Conservation (phyloP, 2,888 invertebrate species). For the Polymixis lichenea region DNA sequence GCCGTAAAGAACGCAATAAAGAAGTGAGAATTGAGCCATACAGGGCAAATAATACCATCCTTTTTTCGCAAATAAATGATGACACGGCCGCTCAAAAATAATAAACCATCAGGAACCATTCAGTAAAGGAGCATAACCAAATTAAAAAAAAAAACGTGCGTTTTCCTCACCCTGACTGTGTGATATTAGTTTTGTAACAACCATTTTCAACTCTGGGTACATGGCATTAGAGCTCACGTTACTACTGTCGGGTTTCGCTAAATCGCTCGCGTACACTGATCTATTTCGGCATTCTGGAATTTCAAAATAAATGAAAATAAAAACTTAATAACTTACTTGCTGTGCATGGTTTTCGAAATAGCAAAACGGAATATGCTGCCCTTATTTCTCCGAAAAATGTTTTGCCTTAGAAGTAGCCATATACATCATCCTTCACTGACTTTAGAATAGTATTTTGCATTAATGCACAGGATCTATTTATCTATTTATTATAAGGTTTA, state of each 20-base stretch:
- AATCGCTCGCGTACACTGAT: slow-evolving; percentile 74
- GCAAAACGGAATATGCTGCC: not conserved
- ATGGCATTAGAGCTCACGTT: slow-evolving; percentile 72
- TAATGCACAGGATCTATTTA: not conserved
- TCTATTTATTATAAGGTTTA: not conserved
- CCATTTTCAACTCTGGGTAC: slow-evolving; percentile 87
- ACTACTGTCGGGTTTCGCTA: slow-evolving; percentile 71
- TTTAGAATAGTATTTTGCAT: not conserved
- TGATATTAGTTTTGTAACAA: slow-evolving; percentile 86
- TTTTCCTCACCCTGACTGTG: slow-evolving; percentile 83
- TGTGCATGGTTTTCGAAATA: slow-evolving; percentile 46
- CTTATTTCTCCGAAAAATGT: not conserved
- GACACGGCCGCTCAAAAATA: not conserved
- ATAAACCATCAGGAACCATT: not conserved
- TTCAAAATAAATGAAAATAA: slow-evolving; percentile 67
- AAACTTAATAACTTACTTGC: slow-evolving; percentile 55
- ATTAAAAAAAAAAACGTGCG: slow-evolving; percentile 46
- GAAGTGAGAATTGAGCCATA: no score
- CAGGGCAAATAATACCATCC: not conserved
- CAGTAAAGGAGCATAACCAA: slow-evolving; percentile 34
- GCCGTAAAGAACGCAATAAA: no score
- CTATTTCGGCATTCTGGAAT: slow-evolving; percentile 82
- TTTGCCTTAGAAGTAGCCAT: not conserved
- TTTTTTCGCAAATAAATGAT: not conserved
- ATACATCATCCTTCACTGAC: not conserved